Evolutionary conservation across 2,797 vertebrate species (phyloP), one percentile per base, ranked within the genome.

Genomic region (Malurus splendens): DNA sequence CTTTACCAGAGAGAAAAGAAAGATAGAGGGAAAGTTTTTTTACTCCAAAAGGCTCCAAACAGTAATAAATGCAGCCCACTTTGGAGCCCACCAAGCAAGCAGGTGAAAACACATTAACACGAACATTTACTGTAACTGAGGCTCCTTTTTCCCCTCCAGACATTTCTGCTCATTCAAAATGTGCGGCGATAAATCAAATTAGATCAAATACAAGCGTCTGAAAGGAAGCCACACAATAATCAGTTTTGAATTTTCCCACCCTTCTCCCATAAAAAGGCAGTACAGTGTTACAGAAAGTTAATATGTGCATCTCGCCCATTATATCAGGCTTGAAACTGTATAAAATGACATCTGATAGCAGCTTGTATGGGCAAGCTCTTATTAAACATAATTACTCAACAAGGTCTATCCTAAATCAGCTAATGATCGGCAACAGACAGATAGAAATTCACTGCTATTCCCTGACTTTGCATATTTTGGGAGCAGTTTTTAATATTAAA

Each of bases 211-310:
- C 83, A 57, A 86, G 67, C 68, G 92, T 39, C 92, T 95, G 94
- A 96, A 92, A 83, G 25, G 28, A 79, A 91, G 90, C 91, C 89
- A 84, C 42, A 91, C 81, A 87, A 89, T 72, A 94, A 95, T 87
- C 82, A 51, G 83, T 80, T 94, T 95, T 93, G 84, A 94, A 89
- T 94, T 93, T 94, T 93, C 92, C 93, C 93, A 94, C 90, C 83
- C 85, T 54, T 89, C 81, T 94, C 83, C 67, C 87, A 87, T 84
- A 86, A 87, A 92, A 75, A 73, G 80, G 47, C 75, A 28, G 83
- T 59, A 68, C 79, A 64, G 67, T 32, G 27, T 91, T 95, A 76
- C 67, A 91, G 88, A 96, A 93, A 90, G 72, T 90, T 71, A 88
- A 67, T 72, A 87, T 48, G 91, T 82, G 91, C 94, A 87, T 20